Conservation (phyloP, 2,888 invertebrate species). For the Thymelicus acteon region DNA sequence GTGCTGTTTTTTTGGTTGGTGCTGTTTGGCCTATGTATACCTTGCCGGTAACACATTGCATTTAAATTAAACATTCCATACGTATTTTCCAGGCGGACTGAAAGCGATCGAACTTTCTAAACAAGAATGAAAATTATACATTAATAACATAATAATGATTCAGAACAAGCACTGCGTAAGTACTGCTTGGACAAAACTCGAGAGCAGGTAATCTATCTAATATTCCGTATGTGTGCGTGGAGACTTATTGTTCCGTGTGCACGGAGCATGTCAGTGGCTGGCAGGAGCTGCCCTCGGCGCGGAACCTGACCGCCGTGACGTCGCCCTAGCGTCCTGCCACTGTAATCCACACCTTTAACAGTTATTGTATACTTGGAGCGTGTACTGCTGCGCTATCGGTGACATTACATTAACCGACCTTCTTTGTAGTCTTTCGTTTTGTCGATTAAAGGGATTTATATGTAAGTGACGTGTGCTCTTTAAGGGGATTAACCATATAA, state of each 20-base stretch:
- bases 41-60: too few relatives aligned
- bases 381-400: slow-evolving; percentile 27
- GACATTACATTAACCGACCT: slow-evolving; percentile 34
- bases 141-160: background rate
- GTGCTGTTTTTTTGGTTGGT: too few relatives aligned
- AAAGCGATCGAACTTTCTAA: too few relatives aligned
- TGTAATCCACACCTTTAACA: slow-evolving; percentile 71
- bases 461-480: background rate
- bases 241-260: slow-evolving; percentile 67
- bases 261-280: slow-evolving; percentile 73
- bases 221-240: slow-evolving; percentile 18
- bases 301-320: slow-evolving; percentile 70
- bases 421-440: slow-evolving; percentile 14
- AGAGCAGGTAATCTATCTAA: slow-evolving; percentile 26
- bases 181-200: slow-evolving; percentile 9
- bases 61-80: too few relatives aligned
- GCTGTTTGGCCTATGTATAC: too few relatives aligned
- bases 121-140: background rate
- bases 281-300: slow-evolving; percentile 65
- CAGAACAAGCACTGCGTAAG: slow-evolving; percentile 1
- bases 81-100: too few relatives aligned
- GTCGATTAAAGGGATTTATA: background rate
- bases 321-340: slow-evolving; percentile 51
- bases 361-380: slow-evolving; percentile 31
- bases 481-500: too few relatives aligned